Percentiles rank a stretch among this genome's conserved stretches.
These are phyloP conservation scores for Pycnomerus fuliginosus DNA, from an alignment of 2,888 invertebrate genomes.

Conservation along the genomic window DNA sequence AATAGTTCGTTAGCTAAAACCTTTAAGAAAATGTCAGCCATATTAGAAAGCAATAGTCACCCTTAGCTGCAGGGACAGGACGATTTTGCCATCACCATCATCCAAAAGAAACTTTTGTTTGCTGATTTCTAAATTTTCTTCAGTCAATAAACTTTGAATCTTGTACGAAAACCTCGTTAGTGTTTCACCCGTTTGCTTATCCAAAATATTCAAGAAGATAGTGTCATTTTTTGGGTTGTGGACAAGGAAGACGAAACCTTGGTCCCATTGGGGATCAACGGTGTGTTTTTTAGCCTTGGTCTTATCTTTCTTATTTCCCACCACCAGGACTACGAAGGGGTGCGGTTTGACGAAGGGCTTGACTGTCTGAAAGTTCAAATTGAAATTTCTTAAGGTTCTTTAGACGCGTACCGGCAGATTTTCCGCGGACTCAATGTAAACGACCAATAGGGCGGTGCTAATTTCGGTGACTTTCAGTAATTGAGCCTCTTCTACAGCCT, in stretches of 20 bases:
- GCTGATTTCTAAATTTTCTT: slow-evolving; percentile 67
- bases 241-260: slow-evolving; percentile 87
- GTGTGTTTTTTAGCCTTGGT: slow-evolving; percentile 73
- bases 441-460: slow-evolving; percentile 73
- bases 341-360: slow-evolving; percentile 71
- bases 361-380: slow-evolving; percentile 55
- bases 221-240: slow-evolving; percentile 84
- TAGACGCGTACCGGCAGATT: slow-evolving; percentile 89
- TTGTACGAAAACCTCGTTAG: slow-evolving; percentile 71
- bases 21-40: slow-evolving; percentile 30
- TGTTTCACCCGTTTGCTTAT: slow-evolving; percentile 72
- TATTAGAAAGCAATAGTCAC: slow-evolving; percentile 52
- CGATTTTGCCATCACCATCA: slow-evolving; percentile 71
- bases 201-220: slow-evolving; percentile 76
- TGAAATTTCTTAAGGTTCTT: no score
- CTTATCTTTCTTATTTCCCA: slow-evolving; percentile 72
- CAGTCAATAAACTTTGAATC: slow-evolving; percentile 65
- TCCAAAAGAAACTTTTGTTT: slow-evolving; percentile 75
- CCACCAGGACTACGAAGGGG: slow-evolving; percentile 73
- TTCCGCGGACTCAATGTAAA: slow-evolving; percentile 87
- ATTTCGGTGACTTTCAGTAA: slow-evolving; percentile 69
- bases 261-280: slow-evolving; percentile 88
- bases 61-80: slow-evolving; percentile 71
- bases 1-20: slow-evolving; percentile 41
- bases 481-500: slow-evolving; percentile 72